These are phyloP conservation scores for Speoplatyrhinus poulsoni DNA, from an alignment of 2,113 vertebrate species.

Conservation along the genomic window DNA sequence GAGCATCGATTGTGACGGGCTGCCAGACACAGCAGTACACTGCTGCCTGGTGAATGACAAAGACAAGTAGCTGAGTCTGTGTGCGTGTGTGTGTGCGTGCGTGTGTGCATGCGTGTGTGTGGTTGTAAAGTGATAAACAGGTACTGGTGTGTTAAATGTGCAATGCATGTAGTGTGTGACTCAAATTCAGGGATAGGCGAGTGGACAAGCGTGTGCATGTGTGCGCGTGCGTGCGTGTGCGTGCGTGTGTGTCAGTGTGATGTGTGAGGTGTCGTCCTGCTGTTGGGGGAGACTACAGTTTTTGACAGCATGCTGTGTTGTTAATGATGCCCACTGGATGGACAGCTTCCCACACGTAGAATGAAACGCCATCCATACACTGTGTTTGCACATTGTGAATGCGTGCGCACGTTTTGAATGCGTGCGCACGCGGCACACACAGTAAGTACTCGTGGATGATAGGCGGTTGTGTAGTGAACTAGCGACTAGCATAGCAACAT, in stretches of 20 bases:
- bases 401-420: constrained; percentile 19
- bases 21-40: constrained; percentile 37
- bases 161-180: constrained; percentile 1
- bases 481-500: constrained; percentile 58
- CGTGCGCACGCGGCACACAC: neutral
- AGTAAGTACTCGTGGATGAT: constrained; percentile 40
- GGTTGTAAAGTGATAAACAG: neutral
- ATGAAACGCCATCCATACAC: constrained; percentile 29
- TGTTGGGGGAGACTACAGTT: neutral
- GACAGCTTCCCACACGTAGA: constrained; percentile 41
- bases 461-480: constrained; percentile 64
- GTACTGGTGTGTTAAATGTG: neutral
- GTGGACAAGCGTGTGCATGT: neutral
- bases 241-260: neutral
- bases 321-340: constrained; percentile 47
- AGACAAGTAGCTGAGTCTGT: neutral
- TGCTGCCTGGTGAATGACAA: constrained; percentile 47
- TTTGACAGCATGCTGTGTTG: constrained; percentile 11
- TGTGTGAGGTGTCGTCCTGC: neutral
- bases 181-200: neutral
- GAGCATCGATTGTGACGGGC: constrained; percentile 28
- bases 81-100: neutral
- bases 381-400: neutral
- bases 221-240: neutral
- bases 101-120: neutral